phyloP scores from a whole-genome alignment of 2,113 vertebrate genomes.

The Neopipo cinnamomea region DNA sequence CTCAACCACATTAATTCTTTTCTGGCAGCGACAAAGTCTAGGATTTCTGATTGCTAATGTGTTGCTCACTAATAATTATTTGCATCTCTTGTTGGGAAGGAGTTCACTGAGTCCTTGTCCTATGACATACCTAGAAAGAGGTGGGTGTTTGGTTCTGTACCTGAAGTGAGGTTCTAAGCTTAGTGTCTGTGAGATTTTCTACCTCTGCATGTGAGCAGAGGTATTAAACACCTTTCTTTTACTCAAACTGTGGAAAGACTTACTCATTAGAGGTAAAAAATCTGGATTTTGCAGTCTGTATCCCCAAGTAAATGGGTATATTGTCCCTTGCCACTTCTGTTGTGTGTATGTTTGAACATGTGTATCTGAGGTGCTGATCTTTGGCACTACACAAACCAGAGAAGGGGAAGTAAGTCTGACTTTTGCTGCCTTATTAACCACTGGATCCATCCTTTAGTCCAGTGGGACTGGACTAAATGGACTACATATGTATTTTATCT shows the following conservation, averaged over 20 bases:
- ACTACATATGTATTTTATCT: no score
- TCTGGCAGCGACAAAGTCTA: background rate
- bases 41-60: background rate
- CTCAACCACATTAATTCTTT: background rate
- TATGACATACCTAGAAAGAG: rapidly evolving
- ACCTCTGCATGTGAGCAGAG: background rate
- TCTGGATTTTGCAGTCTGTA: background rate
- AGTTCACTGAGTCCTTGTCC: background rate
- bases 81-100: background rate
- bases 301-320: background rate
- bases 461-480: background rate
- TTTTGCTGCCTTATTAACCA: background rate
- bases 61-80: background rate
- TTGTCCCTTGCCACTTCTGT: background rate
- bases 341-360: rapidly evolving
- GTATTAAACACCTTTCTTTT: background rate
- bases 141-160: background rate
- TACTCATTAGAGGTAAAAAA: background rate
- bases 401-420: background rate
- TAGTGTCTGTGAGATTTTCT: background rate
- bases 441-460: background rate
- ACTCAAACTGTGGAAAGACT: background rate
- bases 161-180: background rate
- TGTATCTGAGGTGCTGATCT: background rate
- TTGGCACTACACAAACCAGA: background rate